Evolutionary conservation across 2,113 vertebrate species (phyloP).

Genomic region (Fregetta grallaria): DNA sequence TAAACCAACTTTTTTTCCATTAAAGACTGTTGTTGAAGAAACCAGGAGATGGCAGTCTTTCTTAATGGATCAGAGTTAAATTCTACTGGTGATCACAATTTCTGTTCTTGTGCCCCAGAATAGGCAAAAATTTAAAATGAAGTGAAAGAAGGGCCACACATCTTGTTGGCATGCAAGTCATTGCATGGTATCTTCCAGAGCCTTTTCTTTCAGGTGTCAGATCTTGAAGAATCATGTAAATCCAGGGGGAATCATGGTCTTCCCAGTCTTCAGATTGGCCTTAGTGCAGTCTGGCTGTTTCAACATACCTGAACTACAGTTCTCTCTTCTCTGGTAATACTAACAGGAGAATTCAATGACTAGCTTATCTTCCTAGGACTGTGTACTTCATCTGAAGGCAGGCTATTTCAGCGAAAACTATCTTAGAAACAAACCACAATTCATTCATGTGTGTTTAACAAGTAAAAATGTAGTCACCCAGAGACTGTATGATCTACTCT

Average conservation of each 20-base stretch:
- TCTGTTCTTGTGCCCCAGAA: background rate
- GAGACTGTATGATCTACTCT: background rate
- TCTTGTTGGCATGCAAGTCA: background rate
- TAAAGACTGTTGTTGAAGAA: background rate
- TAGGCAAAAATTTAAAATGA: background rate
- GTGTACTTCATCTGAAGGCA: background rate
- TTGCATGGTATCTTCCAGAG: background rate
- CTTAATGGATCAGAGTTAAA: conserved; percentile 34
- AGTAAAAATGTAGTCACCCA: background rate
- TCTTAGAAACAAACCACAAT: background rate
- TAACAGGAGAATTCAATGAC: background rate
- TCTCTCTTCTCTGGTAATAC: background rate
- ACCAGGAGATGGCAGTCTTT: conserved; percentile 75
- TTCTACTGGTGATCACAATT: background rate
- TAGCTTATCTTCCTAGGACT: background rate
- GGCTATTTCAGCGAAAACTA: background rate
- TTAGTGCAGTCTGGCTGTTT: background rate
- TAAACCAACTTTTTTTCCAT: background rate
- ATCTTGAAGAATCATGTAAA: background rate
- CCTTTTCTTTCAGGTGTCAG: background rate
- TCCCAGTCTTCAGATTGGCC: background rate
- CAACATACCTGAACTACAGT: background rate
- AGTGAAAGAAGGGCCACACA: background rate
- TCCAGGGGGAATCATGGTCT: background rate
- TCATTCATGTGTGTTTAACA: background rate